Base-by-base conservation (phyloP, 2,113 vertebrate genomes). In the Acanthochromis polyacanthus region DNA sequence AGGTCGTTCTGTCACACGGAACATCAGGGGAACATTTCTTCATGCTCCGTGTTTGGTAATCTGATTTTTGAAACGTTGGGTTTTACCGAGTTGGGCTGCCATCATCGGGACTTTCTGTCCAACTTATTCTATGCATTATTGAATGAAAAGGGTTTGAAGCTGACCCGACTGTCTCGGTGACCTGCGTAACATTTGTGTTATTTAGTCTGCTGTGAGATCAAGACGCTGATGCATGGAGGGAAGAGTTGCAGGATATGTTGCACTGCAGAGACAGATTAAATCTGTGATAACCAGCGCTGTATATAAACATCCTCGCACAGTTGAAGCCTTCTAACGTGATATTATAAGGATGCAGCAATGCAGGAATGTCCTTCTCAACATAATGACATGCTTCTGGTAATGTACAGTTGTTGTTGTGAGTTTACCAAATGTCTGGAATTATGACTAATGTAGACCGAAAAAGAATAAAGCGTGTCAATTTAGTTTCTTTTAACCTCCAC, bases 161-260 rank as follows among this genome's bases (percentile, higher is more conserved):
- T 68, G 64, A 51, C 45, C n/a, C 7, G 71, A 38, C 64, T 80
- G 25, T 61, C 25, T 59, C 25, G 16, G 28, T 75, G 71, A 75
- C 38, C 46, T 32, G 57, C 14, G 23, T 59, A 45, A 30, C 36
- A 19, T 30, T 78, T 78, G 45, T 70, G 40, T 40, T 70, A 28
- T 63, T 73, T 48, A 28, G 51, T 72, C 63, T 73, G 58, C 8
- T 61, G 76, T 78, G 61, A 77, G 53, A 81, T 61, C 38, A 17
- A 67, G 74, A 72, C 55, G 72, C 60, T 75, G 74, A 65, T 46
- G 50, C 73, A 22, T 70, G 46, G 71, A 75, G 74, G 71, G 62
- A 84, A 80, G 73, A 80, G 86, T 69, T 74, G 82, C 87, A 90
- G 89, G 91, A 92, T 89, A 85, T 88, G 88, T 84, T 82, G 75